Percentiles rank a stretch among this genome's conserved stretches.
These are phyloP conservation scores for Ramphastos sulfuratus DNA, from an alignment of 2,113 vertebrate genomes.

Conservation along the genomic window DNA sequence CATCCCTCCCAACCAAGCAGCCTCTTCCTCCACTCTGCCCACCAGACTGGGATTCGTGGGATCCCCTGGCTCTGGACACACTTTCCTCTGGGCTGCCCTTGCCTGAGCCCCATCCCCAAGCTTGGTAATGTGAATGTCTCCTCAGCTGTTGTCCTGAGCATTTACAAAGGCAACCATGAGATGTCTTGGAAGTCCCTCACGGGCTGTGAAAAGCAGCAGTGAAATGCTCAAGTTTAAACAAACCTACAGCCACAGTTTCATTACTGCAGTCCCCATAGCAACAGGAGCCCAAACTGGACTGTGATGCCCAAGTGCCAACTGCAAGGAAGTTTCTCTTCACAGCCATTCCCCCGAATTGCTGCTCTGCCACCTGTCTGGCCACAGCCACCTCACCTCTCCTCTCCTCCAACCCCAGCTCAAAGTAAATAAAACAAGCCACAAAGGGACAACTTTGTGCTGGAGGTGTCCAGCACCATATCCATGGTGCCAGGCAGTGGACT, in stretches of 20 bases:
- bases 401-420: neutral
- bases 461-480: neutral
- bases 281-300: neutral
- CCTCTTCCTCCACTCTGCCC: neutral
- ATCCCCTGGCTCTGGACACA: neutral
- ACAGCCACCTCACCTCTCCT: neutral
- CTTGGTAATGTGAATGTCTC: neutral
- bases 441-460: neutral
- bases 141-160: neutral
- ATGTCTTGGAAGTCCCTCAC: neutral
- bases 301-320: neutral
- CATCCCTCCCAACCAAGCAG: neutral
- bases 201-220: neutral
- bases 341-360: neutral
- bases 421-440: neutral
- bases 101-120: rapidly evolving
- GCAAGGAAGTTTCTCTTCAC: neutral
- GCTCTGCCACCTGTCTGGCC: rapidly evolving
- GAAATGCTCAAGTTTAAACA: neutral
- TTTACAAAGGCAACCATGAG: neutral
- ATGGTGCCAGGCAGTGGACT: neutral
- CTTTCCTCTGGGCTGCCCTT: neutral
- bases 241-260: neutral
- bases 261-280: neutral
- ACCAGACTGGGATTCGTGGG: no score